Percentiles rank a stretch among this genome's conserved stretches.
These are phyloP conservation scores for Scortum barcoo DNA, from an alignment of 2,113 vertebrate genomes.

Conservation along the genomic window DNA sequence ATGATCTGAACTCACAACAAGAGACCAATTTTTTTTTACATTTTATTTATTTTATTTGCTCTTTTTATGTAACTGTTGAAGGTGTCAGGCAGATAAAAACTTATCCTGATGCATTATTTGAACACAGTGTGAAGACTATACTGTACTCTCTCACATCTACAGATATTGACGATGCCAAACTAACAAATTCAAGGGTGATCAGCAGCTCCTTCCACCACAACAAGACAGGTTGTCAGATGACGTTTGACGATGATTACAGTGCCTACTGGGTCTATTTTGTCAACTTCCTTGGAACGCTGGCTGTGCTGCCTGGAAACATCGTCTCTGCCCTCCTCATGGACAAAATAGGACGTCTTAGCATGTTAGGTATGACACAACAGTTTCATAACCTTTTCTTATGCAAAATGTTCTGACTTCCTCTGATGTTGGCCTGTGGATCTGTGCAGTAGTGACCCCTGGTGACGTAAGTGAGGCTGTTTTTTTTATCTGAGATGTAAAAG, in stretches of 20 bases:
- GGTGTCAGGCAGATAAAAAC: neutral
- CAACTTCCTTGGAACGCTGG: conserved; percentile 97
- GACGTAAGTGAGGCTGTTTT: neutral
- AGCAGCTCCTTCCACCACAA: conserved; percentile 92
- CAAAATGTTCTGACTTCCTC: neutral
- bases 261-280: conserved; percentile 99
- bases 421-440: conserved; percentile 1
- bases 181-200: conserved; percentile 89
- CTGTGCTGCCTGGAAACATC: conserved; percentile 97
- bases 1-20: neutral
- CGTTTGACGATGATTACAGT: conserved; percentile 96
- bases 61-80: neutral
- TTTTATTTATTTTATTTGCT: no score
- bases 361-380: conserved; percentile 88
- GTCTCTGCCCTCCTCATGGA: conserved; percentile 98
- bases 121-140: neutral
- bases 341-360: conserved; percentile 95
- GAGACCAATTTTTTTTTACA: neutral
- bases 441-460: conserved; percentile 16
- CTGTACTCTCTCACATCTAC: conserved; percentile 47
- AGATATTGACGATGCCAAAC: conserved; percentile 95
- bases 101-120: neutral
- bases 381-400: neutral
- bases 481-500: conserved; percentile 4
- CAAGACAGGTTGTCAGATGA: conserved; percentile 97